Base-by-base conservation (phyloP, 2,113 vertebrate genomes). In the Siniperca chuatsi region DNA sequence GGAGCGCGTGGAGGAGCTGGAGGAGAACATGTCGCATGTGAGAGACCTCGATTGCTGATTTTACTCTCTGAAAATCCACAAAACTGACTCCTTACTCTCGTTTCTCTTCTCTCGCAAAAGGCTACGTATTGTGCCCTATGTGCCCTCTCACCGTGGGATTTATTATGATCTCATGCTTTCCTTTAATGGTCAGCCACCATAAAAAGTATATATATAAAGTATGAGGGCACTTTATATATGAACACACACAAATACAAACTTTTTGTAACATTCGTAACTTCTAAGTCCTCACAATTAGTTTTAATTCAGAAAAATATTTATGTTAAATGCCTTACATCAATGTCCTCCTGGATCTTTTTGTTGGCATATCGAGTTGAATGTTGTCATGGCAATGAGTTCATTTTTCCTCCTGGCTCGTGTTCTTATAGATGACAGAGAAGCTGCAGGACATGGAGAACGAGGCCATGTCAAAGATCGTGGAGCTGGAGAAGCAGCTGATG, bases 1-100 rank as follows among this genome's bases (percentile, higher is more conserved):
- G 95, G 98, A 99, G 94, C 97, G 98, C 65, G 98, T 99, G 92
- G 98, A 99, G 87, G 98, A 99, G 92, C 94, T 99, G 89, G 98
- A 99, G 90, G 98, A 99, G 90, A 98, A 98, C 62, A 95, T 99
- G 90, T 99, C 98, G 57, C 98, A 99, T 0, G 98, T 99, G 93
- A 67, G 98, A 73, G 20, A 4, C 66, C 16, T 62, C 0, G 1
- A 66, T 8, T 42, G 8, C 40, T 68, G 8, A 58, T 68, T n/a
- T 16, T 29, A 15, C 21, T 40, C 29, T 79, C 18, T 61, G 29
- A 72, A 18, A 37, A 69, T 52, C 6, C 58, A 37, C 16, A 11
- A 79, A 80, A 57, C 23, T 7, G 40, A 62, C 4, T 55, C 58
- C 6, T 52, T 20, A 21, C 13, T 55, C 54, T 37, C n/a, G 13